phyloP scores from a whole-genome alignment of 2,888 invertebrate species.

The Cancer borealis region DNA sequence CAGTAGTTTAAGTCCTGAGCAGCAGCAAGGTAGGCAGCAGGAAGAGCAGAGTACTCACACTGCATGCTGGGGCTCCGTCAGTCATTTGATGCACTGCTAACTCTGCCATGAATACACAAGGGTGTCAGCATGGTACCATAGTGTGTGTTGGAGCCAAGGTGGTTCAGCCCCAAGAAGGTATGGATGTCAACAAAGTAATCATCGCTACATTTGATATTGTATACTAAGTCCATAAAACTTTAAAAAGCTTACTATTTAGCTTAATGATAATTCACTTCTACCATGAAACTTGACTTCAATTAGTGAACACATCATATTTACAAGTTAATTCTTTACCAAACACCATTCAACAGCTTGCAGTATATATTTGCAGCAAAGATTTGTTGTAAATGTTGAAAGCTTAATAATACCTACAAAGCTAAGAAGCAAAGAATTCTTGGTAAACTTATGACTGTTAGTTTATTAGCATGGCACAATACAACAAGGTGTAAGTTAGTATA shows the following conservation, averaged over 20 bases:
- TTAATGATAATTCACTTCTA: background rate
- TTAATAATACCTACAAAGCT: background rate
- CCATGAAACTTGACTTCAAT: background rate
- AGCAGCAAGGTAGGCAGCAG: constrained; percentile 50
- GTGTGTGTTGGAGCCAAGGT: background rate
- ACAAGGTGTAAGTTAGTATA: background rate
- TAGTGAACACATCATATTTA: background rate
- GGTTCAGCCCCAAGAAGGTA: background rate
- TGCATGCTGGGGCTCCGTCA: constrained; percentile 33
- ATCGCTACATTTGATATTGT: background rate
- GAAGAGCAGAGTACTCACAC: constrained; percentile 36
- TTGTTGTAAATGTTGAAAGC: background rate
- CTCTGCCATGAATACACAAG: constrained; percentile 30
- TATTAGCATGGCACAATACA: background rate
- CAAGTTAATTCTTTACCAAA: background rate
- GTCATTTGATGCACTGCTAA: constrained; percentile 51
- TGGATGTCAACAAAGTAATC: background rate
- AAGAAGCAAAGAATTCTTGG: background rate
- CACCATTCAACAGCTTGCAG: background rate
- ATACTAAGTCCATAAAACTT: background rate
- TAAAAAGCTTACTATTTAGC: background rate
- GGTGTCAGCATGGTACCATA: background rate
- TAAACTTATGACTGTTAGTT: background rate
- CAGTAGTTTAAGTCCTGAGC: constrained; percentile 54
- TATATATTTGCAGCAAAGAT: background rate